Conservation (phyloP, 2,797 vertebrate genomes). For the Gorsachius magnificus region DNA sequence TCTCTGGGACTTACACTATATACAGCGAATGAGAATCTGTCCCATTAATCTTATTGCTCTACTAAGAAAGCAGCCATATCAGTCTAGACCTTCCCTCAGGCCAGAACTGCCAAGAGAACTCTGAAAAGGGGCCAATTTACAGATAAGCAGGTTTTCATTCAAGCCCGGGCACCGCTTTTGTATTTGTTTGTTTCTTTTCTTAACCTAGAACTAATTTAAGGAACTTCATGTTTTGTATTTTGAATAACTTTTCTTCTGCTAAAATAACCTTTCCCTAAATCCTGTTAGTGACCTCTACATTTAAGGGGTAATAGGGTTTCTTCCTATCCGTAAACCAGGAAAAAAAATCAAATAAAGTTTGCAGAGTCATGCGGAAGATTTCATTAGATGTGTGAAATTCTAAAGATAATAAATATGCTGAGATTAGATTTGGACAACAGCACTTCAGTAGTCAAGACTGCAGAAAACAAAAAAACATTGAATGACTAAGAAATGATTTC, state of each 20-base stretch:
- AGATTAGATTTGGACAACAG: not conserved
- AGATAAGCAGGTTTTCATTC: constrained; percentile 40
- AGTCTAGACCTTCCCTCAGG: constrained; percentile 38
- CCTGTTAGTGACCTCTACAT: not conserved
- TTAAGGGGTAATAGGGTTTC: not conserved
- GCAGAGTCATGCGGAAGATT: not conserved
- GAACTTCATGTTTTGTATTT: constrained; percentile 18
- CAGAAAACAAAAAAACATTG: not conserved
- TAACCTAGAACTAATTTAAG: constrained; percentile 18
- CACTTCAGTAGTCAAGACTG: not conserved
- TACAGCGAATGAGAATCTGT: not conserved
- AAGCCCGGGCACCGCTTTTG: not conserved
- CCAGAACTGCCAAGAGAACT: not conserved
- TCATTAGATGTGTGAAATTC: not conserved
- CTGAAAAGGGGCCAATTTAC: not conserved
- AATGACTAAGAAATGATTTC: not conserved
- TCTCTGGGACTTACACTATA: not conserved
- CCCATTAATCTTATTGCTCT: constrained; percentile 7
- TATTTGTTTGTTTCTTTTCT: constrained; percentile 38
- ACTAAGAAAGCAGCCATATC: not conserved
- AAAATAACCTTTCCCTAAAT: constrained; percentile 12
- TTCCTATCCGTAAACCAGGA: not conserved
- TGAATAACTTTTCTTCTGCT: not conserved
- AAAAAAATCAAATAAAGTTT: not conserved
- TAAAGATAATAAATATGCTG: not conserved